Base-by-base conservation (phyloP, 2,797 vertebrate species). In the Graptemys geographica region DNA sequence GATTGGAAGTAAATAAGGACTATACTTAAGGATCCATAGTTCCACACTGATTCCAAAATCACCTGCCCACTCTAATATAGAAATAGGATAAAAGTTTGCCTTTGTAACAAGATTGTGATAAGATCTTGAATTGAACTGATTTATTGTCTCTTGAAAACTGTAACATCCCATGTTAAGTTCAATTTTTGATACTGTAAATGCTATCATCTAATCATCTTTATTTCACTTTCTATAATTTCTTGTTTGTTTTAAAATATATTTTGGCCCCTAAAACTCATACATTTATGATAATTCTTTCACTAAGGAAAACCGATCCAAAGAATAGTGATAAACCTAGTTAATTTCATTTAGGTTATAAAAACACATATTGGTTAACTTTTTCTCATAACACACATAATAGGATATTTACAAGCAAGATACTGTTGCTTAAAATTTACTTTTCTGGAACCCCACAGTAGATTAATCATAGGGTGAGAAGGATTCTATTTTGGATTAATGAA, bases 311-410 rank as follows among this genome's bases (percentile, higher is more conserved):
- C 0, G 12, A 23, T 3, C 11, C 37, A 84, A 89, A 83, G 6
- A 88, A 44, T 2, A 72, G 2, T 11, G 16, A 89, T 51, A 88
- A 88, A 53, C 5, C 3, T 83, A 1, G 1, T 11, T 93, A 56
- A 81, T 55, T 86, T 72, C 76, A 92, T 56, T 84, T 81, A 55
- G n/a, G 83, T 80, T 59, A 94, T 25, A 11, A 88, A 88, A 11
- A 3, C 12, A 86, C 53, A 79, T 90, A 79, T 6, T 90, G 27
- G 87, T 69, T 51, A 49, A 69, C 37, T 65, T 3, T 65, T 3
- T 78, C 47, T 92, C 84, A 2, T 57, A 93, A 52, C 4, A 25
- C 25, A 83, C 55, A 3, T 53, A 83, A n/a, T 59, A 82, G 78
- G 44, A 55, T 83, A 95, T 93, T 91, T 87, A 85, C 3, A 3